Base-by-base conservation (phyloP, 2,113 vertebrate genomes). In the Elachura formosa region DNA sequence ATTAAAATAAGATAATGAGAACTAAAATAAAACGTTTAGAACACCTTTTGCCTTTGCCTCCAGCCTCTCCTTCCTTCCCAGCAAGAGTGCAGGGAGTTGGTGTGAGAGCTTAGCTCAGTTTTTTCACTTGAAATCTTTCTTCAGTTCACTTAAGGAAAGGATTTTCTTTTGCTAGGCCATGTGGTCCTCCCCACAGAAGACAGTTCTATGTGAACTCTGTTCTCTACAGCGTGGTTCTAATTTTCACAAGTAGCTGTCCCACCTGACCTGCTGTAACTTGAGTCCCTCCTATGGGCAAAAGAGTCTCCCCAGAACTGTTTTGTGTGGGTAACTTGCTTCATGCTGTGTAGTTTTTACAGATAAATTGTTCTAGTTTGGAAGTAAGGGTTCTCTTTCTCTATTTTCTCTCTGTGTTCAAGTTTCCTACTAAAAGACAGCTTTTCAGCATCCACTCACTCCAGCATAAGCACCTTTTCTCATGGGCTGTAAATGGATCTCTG, bases 261-360 rank as follows among this genome's bases (percentile, higher is more conserved):
- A 20, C 34, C 34, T 0, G 2, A 51, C 34, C 14, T 40, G 24
- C 56, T 21, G 45, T n/a, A 76, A n/a, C 1, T 2, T 4, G 8
- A 76, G 34, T 41, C 13, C 17, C 10, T 51, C 34, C 45, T 23
- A 51, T 1, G 2, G 18, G 12, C 31, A 41, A 51, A 26, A 18
- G 6, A n/a, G 31, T 41, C 74, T 52, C 23, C 36, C 46, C 24
- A 51, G 26, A 77, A 63, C 58, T 51, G 58, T 46, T 22, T 12
- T n/a, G 36, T 0, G 0, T 28, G 46, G 18, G 46, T n/a, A 23
- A 63, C 28, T 54, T 6, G 7, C 24, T n/a, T 77, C 31, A 34
- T 22, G 24, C 14, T 14, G 6, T 77, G 19, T 51, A 22, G 6
- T 41, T n/a, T 77, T 21, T 21, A 41, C 63, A 11, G 10, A 77